phyloP scores from a whole-genome alignment of 64 coral and sea anemone genomes.

The Montipora capricornis region DNA sequence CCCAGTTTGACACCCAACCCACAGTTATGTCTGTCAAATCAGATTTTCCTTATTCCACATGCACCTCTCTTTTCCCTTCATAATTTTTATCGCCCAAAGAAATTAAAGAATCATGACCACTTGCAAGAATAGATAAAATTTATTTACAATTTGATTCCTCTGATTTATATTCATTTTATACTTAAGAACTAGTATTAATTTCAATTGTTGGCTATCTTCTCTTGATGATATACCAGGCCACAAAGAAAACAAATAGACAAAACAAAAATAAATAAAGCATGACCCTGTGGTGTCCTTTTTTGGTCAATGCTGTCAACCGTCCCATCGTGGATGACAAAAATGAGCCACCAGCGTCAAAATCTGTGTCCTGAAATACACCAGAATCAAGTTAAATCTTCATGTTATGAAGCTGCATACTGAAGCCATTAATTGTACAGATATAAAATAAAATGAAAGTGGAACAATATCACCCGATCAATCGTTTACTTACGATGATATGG shows the following conservation, averaged over 20 bases:
- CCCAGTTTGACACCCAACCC: too few species aligned
- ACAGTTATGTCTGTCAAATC: too few species aligned
- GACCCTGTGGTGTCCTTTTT: constrained; percentile 96
- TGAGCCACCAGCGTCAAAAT: constrained; percentile 93
- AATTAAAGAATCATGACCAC: background rate
- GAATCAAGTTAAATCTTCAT: background rate
- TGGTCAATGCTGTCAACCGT: constrained; percentile 87
- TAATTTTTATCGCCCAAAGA: too few species aligned
- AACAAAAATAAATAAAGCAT: constrained; percentile 95
- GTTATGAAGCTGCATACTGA: too few species aligned
- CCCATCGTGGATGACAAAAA: constrained; percentile 91
- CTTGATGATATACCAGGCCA: constrained; percentile 88
- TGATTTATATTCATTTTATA: background rate
- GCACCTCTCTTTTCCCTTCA: too few species aligned
- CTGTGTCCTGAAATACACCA: constrained; percentile 79
- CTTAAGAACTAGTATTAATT: background rate
- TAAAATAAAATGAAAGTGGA: too few species aligned
- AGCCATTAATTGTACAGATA: too few species aligned
- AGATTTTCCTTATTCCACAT: too few species aligned
- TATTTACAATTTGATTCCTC: constrained; percentile 21
- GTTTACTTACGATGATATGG: too few species aligned
- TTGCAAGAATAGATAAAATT: constrained; percentile 30
- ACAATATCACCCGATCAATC: too few species aligned
- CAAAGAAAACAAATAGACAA: constrained; percentile 95
- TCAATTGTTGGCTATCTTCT: constrained; percentile 69